Percentiles rank a stretch among this genome's conserved stretches.
Conservation (phyloP, 2,113 vertebrate genomes). For the Campylomormyrus numenius region DNA sequence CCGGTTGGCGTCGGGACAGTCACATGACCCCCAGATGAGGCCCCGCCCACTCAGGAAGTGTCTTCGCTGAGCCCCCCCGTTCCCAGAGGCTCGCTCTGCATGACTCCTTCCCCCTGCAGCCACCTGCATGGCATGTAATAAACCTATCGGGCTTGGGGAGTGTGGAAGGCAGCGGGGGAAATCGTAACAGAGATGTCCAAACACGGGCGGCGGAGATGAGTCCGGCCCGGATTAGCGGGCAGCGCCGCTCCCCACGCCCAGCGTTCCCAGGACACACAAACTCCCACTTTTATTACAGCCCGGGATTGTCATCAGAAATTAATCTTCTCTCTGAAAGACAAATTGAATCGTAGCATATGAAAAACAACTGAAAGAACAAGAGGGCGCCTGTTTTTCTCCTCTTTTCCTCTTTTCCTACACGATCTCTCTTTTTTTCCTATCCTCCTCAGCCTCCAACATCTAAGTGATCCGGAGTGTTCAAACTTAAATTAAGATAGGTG, state of each 20-base stretch:
- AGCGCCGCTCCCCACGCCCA: constrained; percentile 63
- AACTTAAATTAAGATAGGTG: constrained; percentile 99
- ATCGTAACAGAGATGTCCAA: constrained; percentile 69
- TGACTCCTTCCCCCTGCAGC: constrained; percentile 42
- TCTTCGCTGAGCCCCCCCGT: background rate
- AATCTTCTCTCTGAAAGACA: constrained; percentile 98
- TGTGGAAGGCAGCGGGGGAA: constrained; percentile 32
- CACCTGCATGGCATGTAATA: constrained; percentile 64
- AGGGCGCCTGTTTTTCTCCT: constrained; percentile 85
- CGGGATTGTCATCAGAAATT: constrained; percentile 98
- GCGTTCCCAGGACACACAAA: constrained; percentile 91
- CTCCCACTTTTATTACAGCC: constrained; percentile 79
- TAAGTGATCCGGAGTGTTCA: constrained; percentile 99
- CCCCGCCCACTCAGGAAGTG: background rate
- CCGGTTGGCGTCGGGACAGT: background rate
- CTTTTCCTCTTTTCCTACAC: constrained; percentile 35
- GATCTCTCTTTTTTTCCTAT: constrained; percentile 73
- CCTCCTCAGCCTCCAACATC: constrained; percentile 97
- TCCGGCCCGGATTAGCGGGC: constrained; percentile 63
- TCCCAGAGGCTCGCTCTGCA: background rate
- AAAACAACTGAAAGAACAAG: constrained; percentile 95
- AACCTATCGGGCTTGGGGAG: constrained; percentile 64
- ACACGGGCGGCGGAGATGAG: constrained; percentile 68
- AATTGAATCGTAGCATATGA: constrained; percentile 92
- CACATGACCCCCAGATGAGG: background rate